phyloP scores from a whole-genome alignment of 2,113 vertebrate species.

The Cichladusa arquata region DNA sequence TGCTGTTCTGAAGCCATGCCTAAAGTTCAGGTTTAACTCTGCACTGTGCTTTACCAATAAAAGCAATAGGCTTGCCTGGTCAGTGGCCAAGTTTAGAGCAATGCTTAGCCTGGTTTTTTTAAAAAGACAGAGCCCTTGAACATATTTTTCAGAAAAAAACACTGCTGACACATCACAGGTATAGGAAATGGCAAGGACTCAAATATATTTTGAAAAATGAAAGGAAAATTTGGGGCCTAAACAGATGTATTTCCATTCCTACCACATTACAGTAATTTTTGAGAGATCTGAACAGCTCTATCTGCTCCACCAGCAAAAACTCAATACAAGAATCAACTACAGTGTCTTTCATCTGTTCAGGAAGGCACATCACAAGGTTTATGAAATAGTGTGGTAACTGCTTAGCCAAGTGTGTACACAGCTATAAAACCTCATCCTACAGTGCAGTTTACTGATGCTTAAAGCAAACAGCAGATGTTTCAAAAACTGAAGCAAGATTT shows the following conservation, averaged over 20 bases:
- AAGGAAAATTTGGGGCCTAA: background rate
- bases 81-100: background rate
- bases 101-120: rapidly evolving
- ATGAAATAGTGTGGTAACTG: background rate
- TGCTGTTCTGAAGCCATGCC: background rate
- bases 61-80: background rate
- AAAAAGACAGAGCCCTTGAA: background rate
- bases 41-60: background rate
- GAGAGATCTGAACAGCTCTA: background rate
- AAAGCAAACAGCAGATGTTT: background rate
- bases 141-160: background rate
- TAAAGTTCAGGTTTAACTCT: background rate
- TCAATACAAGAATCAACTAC: background rate
- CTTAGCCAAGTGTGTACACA: background rate
- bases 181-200: background rate
- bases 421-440: background rate
- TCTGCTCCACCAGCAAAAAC: background rate
- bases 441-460: background rate
- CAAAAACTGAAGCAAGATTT: background rate
- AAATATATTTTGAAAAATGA: background rate
- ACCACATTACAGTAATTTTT: background rate
- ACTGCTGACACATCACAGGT: background rate
- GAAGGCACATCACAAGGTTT: background rate
- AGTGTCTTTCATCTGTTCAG: background rate
- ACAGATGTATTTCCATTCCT: background rate